Evolutionary conservation across 2,888 invertebrate genomes (phyloP).

Genomic region (Phengaris arion): DNA sequence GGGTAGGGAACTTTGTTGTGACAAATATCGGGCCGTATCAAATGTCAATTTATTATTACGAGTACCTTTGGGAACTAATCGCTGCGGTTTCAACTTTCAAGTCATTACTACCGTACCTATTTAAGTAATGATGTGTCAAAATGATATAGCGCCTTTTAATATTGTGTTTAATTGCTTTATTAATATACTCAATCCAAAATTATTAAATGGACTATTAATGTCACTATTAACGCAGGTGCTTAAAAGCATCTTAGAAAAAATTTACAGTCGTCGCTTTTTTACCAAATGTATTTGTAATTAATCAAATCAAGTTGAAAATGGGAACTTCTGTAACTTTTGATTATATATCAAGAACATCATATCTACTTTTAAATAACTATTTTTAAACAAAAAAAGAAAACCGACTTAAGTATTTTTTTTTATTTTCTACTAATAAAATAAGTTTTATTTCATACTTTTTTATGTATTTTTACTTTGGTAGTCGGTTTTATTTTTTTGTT

Average conservation of each 20-base stretch:
- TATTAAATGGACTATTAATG: constrained; percentile 3
- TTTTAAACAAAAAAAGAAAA: no score
- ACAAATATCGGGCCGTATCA: constrained; percentile 37
- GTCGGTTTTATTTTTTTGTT: no score
- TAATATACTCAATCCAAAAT: neutral
- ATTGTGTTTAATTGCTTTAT: constrained; percentile 7
- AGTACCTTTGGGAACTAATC: constrained; percentile 35
- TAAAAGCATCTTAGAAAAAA: neutral
- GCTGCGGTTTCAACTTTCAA: constrained; percentile 31
- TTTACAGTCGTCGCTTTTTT: neutral
- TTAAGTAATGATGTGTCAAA: constrained; percentile 8
- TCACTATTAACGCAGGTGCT: neutral
- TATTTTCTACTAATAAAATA: no score
- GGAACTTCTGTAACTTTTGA: neutral
- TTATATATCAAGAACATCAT: neutral
- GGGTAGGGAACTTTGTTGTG: constrained; percentile 34
- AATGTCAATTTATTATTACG: constrained; percentile 42
- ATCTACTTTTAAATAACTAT: no score
- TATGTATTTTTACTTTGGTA: no score
- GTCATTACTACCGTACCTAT: constrained; percentile 30
- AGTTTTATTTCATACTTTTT: no score
- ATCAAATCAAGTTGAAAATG: neutral
- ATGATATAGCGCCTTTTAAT: neutral
- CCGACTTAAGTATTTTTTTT: no score
- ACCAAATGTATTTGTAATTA: neutral